phyloP scores from a whole-genome alignment of 2,797 vertebrate genomes.

The Choloepus didactylus region DNA sequence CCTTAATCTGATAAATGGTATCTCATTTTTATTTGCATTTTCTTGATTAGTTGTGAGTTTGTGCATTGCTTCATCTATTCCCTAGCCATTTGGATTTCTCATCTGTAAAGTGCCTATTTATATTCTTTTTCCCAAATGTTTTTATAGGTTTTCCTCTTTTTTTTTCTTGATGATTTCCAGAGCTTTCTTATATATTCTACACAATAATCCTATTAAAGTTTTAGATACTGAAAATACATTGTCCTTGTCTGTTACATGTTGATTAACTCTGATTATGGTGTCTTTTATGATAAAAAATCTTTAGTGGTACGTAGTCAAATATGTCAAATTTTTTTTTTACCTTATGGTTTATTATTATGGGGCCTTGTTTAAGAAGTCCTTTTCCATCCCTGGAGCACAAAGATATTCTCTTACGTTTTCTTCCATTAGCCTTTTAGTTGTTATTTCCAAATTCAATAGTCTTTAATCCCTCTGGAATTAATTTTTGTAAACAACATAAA shows the following conservation, averaged over 20 bases:
- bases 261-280: not conserved
- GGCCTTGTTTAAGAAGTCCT: not conserved
- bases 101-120: not conserved
- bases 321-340: not conserved
- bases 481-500: constrained; percentile 1
- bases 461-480: not conserved
- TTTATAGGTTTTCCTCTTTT: not conserved
- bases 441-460: not conserved
- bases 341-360: not conserved
- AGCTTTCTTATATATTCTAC: not conserved
- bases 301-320: not conserved
- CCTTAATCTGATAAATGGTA: not conserved
- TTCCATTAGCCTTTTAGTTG: not conserved
- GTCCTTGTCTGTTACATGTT: not conserved
- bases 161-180: not conserved
- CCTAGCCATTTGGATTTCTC: not conserved
- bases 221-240: constrained; percentile 3
- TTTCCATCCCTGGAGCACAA: not conserved
- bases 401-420: not conserved
- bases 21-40: not conserved
- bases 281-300: not conserved
- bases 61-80: not conserved
- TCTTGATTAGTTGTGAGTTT: not conserved
- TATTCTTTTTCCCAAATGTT: not conserved
- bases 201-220: not conserved